phyloP scores from a whole-genome alignment of 2,888 invertebrate genomes.

The Eilema sororculum region DNA sequence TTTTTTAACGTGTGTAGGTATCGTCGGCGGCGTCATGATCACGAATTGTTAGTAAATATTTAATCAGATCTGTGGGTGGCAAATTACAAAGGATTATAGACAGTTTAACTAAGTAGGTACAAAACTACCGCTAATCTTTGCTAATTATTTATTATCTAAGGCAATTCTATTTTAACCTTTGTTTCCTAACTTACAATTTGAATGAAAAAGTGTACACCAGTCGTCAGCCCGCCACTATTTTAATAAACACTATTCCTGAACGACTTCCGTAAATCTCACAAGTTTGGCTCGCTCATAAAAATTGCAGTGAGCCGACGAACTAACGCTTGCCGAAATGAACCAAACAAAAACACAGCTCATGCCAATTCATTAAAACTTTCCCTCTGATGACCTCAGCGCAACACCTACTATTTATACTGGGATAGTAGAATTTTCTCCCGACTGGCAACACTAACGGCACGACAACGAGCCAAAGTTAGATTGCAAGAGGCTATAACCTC shows the following conservation, averaged over 20 bases:
- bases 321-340: conserved; percentile 54
- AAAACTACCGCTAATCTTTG: too few species aligned
- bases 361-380: conserved; percentile 81
- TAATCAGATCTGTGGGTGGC: too few species aligned
- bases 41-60: too few species aligned
- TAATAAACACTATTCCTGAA: conserved; percentile 43
- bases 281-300: conserved; percentile 51
- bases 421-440: conserved; percentile 56
- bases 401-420: conserved; percentile 66
- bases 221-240: conserved; percentile 29
- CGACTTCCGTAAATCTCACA: conserved; percentile 38
- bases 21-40: too few species aligned
- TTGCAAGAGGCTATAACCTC: conserved; percentile 67
- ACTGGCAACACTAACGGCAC: conserved; percentile 71
- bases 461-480: conserved; percentile 80
- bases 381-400: conserved; percentile 64
- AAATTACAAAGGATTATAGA: too few species aligned
- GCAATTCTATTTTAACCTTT: background rate
- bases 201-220: background rate
- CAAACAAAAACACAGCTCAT: conserved; percentile 58
- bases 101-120: too few species aligned
- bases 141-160: too few species aligned
- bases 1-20: too few species aligned
- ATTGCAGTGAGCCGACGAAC: conserved; percentile 54
- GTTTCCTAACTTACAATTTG: background rate